Evolutionary conservation across 2,113 vertebrate genomes (phyloP).

Genomic region (Progne subis): DNA sequence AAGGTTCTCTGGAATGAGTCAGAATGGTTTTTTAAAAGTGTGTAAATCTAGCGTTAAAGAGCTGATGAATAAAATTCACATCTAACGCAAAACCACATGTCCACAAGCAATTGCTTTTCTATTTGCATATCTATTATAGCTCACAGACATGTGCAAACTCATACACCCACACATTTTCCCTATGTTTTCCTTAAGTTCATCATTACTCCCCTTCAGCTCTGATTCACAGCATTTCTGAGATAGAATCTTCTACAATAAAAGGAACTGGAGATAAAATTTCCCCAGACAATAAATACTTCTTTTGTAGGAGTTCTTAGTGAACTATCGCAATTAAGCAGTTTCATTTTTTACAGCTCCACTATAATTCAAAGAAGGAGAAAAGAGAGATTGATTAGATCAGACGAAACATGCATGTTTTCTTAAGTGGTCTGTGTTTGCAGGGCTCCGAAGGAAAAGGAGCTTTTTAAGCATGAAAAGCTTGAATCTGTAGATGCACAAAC

Average conservation of each 20-base stretch:
- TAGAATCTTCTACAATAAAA: slow-evolving; percentile 63
- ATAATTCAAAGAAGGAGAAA: neutral
- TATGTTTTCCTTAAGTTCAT: slow-evolving; percentile 54
- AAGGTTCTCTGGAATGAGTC: neutral
- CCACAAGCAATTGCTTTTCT: slow-evolving; percentile 46
- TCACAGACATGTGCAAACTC: slow-evolving; percentile 62
- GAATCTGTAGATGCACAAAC: neutral
- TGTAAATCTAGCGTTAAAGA: slow-evolving; percentile 34
- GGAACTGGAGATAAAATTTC: slow-evolving; percentile 2
- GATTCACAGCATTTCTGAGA: slow-evolving; percentile 47
- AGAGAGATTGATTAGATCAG: neutral
- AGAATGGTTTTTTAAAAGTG: neutral
- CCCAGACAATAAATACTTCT: slow-evolving; percentile 29
- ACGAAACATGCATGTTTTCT: neutral
- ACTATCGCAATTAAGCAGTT: neutral
- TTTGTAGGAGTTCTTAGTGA: neutral
- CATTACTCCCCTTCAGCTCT: slow-evolving; percentile 52
- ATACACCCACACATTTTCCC: slow-evolving; percentile 41
- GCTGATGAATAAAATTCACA: slow-evolving; percentile 45
- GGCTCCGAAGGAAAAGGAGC: neutral
- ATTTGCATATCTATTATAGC: slow-evolving; percentile 62
- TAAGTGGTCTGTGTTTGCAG: neutral
- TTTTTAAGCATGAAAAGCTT: neutral
- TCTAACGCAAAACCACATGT: slow-evolving; percentile 52
- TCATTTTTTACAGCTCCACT: neutral